phyloP scores from a whole-genome alignment of 92 coral and sea anemone genomes.

The Palythoa caribaeorum region DNA sequence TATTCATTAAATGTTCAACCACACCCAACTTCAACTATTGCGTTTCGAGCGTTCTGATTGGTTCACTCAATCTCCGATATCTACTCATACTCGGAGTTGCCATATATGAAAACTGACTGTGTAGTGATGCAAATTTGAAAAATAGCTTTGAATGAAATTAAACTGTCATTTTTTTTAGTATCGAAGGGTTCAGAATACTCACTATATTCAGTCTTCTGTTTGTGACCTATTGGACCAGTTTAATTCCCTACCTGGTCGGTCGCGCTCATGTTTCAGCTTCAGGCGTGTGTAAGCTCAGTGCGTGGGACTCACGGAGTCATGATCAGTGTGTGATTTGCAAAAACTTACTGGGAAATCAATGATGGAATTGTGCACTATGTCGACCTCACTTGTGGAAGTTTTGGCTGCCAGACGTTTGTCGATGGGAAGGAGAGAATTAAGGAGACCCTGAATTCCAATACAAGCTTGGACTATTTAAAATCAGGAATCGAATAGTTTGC shows the following conservation, averaged over 20 bases:
- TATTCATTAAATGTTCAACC: too few relatives aligned
- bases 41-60: too few relatives aligned
- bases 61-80: too few relatives aligned
- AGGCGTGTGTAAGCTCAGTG: not conserved
- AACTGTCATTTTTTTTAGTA: too few relatives aligned
- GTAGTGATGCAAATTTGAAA: too few relatives aligned
- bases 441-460: slow-evolving; percentile 2
- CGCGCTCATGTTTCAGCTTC: slow-evolving; percentile 6
- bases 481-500: not conserved
- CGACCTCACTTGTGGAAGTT: not conserved
- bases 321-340: not conserved
- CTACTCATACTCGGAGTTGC: too few relatives aligned
- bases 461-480: not conserved
- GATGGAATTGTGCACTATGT: not conserved
- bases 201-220: not conserved
- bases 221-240: slow-evolving; percentile 1
- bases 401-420: not conserved
- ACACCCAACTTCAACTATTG: too few relatives aligned
- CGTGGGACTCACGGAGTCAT: not conserved
- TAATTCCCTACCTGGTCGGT: not conserved
- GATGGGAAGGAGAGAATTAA: slow-evolving; percentile 3
- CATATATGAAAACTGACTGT: too few relatives aligned
- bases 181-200: too few relatives aligned
- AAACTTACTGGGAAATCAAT: not conserved
- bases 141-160: too few relatives aligned